These are phyloP conservation scores for Gallinago paraguaiae DNA, from an alignment of 2,113 vertebrate species.

Conservation along the genomic window DNA sequence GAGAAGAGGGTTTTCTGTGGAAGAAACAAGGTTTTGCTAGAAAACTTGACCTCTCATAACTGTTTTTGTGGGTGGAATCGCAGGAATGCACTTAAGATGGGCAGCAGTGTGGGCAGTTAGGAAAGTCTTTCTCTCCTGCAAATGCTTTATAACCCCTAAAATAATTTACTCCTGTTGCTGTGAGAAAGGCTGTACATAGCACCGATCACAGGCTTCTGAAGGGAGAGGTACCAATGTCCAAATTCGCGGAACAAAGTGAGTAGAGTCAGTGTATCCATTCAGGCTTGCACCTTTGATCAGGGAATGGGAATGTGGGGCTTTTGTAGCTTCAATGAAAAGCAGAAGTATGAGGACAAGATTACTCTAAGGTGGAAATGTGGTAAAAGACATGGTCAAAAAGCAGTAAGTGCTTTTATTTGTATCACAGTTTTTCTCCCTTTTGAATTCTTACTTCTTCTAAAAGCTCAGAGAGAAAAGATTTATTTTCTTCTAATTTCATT, in stretches of 20 bases:
- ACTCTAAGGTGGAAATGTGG: neutral
- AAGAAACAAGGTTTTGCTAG: neutral
- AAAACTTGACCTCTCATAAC: neutral
- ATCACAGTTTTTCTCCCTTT: neutral
- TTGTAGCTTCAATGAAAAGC: neutral
- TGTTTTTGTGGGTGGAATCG: neutral
- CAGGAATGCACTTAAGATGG: neutral
- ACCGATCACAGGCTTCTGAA: neutral
- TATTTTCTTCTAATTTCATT: neutral
- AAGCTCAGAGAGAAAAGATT: neutral
- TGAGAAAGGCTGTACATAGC: neutral
- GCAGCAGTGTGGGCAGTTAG: neutral
- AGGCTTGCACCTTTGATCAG: neutral
- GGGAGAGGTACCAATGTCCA: neutral
- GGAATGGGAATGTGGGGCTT: neutral
- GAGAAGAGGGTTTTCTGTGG: accelerated
- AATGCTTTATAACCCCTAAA: neutral
- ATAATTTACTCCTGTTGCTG: neutral
- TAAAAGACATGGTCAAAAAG: neutral
- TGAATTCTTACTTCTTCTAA: neutral
- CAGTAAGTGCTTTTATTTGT: neutral
- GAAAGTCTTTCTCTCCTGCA: neutral
- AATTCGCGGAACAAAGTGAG: neutral
- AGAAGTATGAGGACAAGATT: neutral
- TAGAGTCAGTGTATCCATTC: neutral